These are phyloP conservation scores for Theristicus caerulescens DNA, from an alignment of 2,113 vertebrate genomes.

Conservation along the genomic window DNA sequence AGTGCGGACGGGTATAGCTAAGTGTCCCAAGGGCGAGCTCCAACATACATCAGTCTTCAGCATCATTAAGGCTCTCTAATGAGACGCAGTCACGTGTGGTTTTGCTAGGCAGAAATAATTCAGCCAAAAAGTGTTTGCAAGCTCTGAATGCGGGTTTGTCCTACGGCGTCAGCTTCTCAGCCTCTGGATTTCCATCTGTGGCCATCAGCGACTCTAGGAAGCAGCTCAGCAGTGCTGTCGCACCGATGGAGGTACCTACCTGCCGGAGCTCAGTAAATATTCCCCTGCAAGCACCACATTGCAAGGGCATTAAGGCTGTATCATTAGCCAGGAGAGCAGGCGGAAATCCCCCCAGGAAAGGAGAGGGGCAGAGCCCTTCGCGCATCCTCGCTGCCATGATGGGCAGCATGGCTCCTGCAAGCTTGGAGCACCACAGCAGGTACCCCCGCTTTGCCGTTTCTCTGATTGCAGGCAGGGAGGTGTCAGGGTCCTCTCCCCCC, in stretches of 20 bases:
- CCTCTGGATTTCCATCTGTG: neutral
- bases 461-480: neutral
- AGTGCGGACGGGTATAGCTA: rapidly evolving
- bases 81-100: neutral
- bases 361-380: neutral
- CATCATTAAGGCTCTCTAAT: neutral
- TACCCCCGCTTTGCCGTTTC: rapidly evolving
- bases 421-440: neutral
- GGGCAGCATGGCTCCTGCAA: neutral
- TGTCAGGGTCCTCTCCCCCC: neutral
- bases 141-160: rapidly evolving
- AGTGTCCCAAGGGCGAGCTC: neutral
- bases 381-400: rapidly evolving
- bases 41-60: neutral
- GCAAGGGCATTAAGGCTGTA: neutral
- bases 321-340: rapidly evolving
- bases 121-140: rapidly evolving
- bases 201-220: neutral
- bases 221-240: neutral
- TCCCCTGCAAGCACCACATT: rapidly evolving
- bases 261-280: neutral
- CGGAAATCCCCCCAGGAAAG: rapidly evolving
- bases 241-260: rapidly evolving
- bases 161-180: neutral
- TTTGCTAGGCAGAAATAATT: neutral